Evolutionary conservation across 1,140 invertebrate species (phyloP).

Genomic region (Aphaenogaster ashmeadi): DNA sequence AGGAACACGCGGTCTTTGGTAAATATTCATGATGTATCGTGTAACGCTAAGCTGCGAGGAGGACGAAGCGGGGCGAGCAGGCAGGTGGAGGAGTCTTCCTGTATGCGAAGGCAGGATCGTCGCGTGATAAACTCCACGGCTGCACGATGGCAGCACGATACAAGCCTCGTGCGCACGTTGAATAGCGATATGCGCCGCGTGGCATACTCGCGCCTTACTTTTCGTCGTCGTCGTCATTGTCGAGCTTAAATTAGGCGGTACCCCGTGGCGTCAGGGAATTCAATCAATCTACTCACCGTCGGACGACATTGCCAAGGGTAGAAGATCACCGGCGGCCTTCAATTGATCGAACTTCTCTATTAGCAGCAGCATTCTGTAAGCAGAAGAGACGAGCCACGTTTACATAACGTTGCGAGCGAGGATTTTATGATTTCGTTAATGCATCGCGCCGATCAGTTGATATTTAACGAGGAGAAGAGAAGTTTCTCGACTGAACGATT

Average conservation of each 20-base stretch:
- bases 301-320: conserved; percentile 90
- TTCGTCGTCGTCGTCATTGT: conserved; percentile 1
- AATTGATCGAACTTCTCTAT: conserved; percentile 96
- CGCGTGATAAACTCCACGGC: conserved; percentile 64
- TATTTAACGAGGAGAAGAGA: not conserved
- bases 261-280: conserved; percentile 51
- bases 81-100: conserved; percentile 45
- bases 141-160: conserved; percentile 80
- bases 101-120: conserved; percentile 62
- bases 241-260: conserved; percentile 54
- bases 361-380: conserved; percentile 89
- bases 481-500: not conserved
- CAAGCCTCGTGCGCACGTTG: conserved; percentile 60
- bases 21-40: conserved; percentile 79
- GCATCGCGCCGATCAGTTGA: not conserved
- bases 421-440: not conserved
- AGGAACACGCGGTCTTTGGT: conserved; percentile 68
- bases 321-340: conserved; percentile 92
- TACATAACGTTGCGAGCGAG: not conserved
- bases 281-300: conserved; percentile 81
- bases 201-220: conserved; percentile 30
- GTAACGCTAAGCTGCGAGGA: conserved; percentile 54
- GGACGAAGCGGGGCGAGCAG: conserved; percentile 17
- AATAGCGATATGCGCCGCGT: conserved; percentile 60
- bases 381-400: not conserved